A percentile compares a stretch with the other conserved stretches of the same genome.
These are phyloP conservation scores for Paradisaea rubra DNA, from an alignment of 2,113 vertebrate genomes.

Conservation along the genomic window DNA sequence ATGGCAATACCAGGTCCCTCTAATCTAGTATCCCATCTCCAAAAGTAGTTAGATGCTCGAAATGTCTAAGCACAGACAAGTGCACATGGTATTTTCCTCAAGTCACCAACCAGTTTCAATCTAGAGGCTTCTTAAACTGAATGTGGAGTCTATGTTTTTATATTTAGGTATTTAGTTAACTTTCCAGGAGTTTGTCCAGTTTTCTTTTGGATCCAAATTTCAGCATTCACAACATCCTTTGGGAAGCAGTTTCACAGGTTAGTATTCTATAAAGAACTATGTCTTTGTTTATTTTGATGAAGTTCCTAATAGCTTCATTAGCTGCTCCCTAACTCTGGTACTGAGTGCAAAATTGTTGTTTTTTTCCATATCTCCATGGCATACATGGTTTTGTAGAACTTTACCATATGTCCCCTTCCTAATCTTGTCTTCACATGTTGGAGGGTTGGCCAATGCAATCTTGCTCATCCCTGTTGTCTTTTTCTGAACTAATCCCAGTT, in stretches of 20 bases:
- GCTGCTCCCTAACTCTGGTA: not conserved
- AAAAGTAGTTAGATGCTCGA: not conserved
- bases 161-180: not conserved
- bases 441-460: not conserved
- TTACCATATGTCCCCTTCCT: not conserved
- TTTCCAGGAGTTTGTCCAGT: not conserved
- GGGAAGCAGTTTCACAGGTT: not conserved
- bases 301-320: not conserved
- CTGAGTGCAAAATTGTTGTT: not conserved
- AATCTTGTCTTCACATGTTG: not conserved
- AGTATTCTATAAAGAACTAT: not conserved
- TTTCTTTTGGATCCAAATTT: not conserved
- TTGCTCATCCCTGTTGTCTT: not conserved
- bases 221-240: not conserved
- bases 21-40: not conserved
- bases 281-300: not conserved
- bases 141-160: not conserved
- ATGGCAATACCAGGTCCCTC: not conserved
- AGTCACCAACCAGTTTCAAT: not conserved
- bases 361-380: not conserved
- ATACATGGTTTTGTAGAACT: not conserved
- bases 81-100: not conserved
- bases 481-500: not conserved
- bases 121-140: not conserved
- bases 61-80: not conserved